Base-by-base conservation (phyloP, 2,888 invertebrate genomes). In the Stenodera caucasica region DNA sequence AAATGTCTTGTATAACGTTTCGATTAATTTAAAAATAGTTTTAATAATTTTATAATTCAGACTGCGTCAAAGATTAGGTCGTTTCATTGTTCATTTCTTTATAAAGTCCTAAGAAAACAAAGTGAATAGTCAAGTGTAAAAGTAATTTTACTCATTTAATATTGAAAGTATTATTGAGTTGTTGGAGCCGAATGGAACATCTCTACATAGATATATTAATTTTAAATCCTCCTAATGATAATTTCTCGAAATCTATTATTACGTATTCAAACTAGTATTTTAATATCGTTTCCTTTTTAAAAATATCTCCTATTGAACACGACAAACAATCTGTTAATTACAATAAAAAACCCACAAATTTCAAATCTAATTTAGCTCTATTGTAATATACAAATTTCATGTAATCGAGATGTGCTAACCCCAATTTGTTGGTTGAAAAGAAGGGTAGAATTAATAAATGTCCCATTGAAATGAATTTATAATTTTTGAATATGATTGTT, bases 401-500 rank as follows among this genome's bases (percentile, higher is more conserved):
- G 45, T 23, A 45, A 45, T 45, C 45, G 45, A 21, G 23, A 45
- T 23, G 23, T 23, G 23, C 21, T 23, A 45, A 45, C 23, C 6
- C 12, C n/a, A 45, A 45, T 45, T 45, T 45, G 23, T 45, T 45
- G 12, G 21, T 45, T 23, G 45, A 23, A 45, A 23, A 45, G 45
- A 23, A 23, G 5, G 45, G 45, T 45, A 23, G 23, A 23, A 45
- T 45, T 45, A 45, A 45, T 45, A 45, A 45, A 23, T 23, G 23
- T 23, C 23, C 12, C 23, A 23, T 45, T 45, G 45, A 45, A 45
- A 45, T 23, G 23, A 45, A 45, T 45, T 12, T 45, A 4, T 23
- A 45, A 5, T 45, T 45, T 45, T 21, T 45, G 45, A 45, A 45
- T n/a, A n/a, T n/a, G n/a, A n/a, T n/a, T n/a, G n/a, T n/a, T n/a